A percentile compares a stretch with the other conserved stretches of the same genome.
Conservation (phyloP, 2,113 vertebrate genomes). For the Mellivora capensis region DNA sequence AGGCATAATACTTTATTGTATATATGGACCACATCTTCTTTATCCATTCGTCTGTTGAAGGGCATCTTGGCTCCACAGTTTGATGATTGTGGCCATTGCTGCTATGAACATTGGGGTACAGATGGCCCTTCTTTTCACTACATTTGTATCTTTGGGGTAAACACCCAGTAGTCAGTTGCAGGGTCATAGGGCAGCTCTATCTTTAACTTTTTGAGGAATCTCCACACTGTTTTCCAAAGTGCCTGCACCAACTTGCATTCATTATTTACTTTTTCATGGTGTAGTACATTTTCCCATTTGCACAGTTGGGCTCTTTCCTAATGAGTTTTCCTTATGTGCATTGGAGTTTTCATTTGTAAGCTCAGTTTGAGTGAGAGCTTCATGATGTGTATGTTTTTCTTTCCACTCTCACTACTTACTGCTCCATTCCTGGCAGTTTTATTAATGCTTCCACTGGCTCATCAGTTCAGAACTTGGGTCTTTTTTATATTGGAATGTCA, state of each 20-base stretch:
- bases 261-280: not conserved
- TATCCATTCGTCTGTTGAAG: no score
- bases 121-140: no score
- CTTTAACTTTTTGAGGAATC: no score
- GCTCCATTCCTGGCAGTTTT: not conserved
- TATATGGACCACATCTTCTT: no score
- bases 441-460: not conserved
- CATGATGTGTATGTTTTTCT: not conserved
- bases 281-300: not conserved
- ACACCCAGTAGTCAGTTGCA: no score
- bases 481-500: not conserved
- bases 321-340: not conserved
- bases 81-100: no score
- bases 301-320: not conserved
- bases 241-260: not conserved
- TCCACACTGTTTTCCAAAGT: no score
- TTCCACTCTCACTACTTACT: not conserved
- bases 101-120: no score
- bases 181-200: no score
- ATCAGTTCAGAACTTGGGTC: not conserved
- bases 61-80: no score
- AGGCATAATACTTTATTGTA: no score
- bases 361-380: not conserved
- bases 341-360: not conserved
- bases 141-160: no score